Base-by-base conservation (phyloP, 2,113 vertebrate species). In the Prochilodus magdalenae region DNA sequence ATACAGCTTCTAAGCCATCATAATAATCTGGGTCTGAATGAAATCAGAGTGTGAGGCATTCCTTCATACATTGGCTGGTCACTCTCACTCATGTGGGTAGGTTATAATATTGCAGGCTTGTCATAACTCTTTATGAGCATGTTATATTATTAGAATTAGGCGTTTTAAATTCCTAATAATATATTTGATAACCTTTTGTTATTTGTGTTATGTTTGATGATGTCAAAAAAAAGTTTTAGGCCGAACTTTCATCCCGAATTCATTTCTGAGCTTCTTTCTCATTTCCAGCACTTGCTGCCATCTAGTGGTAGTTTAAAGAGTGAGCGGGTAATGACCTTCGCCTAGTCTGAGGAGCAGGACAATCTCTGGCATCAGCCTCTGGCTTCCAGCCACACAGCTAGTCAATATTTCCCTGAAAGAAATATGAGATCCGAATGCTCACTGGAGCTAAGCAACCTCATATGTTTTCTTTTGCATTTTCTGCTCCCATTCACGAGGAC, bases 371-470 rank as follows among this genome's bases (percentile, higher is more conserved):
- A 86, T 80, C 66, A 80, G 69, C 16, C 22, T 83, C 79, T 86
- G 84, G 84, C 81, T 24, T 77, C 27, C 57, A 57, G 81, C 85
- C 85, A 86, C 63, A 30, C 53, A 81, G 69, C 77, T 80, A 83
- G 81, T 86, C 84, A 83, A 86, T 86, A 83, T 86, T 86, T 86
- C 82, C 85, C 77, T 83, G 77, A 83, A 86, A 86, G 85, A 81
- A 79, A 86, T 81, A 83, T 77, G 82, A 83, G 81, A 80, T 80
- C 73, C 81, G 77, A 86, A 83, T 44, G 60, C 77, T 80, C 81
- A 83, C 74, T 83, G 78, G 77, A 80, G 81, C 81, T 83, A 40
- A 77, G 78, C 85, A 79, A 80, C 73, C 81, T 86, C 77, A 83
- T 63, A 83, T 83, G 77, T 80, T 83, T 86, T 83, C 81, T 76